These are phyloP conservation scores for Rhinatrema bivittatum DNA, from an alignment of 2,797 vertebrate species.

Conservation along the genomic window DNA sequence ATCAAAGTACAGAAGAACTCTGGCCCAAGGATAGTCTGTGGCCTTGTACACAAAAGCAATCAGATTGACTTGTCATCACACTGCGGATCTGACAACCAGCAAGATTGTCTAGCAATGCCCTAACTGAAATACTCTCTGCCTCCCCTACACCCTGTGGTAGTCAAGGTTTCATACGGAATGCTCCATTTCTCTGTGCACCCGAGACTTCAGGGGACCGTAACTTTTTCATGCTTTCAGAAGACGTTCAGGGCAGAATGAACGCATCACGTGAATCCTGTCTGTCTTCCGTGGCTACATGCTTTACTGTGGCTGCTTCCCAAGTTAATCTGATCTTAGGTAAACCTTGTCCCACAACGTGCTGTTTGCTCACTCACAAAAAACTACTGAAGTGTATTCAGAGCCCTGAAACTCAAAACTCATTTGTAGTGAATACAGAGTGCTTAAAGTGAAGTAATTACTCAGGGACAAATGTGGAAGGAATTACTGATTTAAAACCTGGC, in stretches of 20 bases:
- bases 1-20: slow-evolving; percentile 80
- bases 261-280: slow-evolving; percentile 6
- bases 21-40: slow-evolving; percentile 59
- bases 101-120: slow-evolving; percentile 65
- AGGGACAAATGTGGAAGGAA: slow-evolving; percentile 2
- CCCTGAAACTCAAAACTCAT: slow-evolving; percentile 3
- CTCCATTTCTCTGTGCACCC: slow-evolving; percentile 16
- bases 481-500: slow-evolving; percentile 21
- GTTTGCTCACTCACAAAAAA: slow-evolving; percentile 18
- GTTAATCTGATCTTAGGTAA: slow-evolving; percentile 1
- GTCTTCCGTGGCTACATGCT: slow-evolving; percentile 7
- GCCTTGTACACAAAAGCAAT: slow-evolving; percentile 74
- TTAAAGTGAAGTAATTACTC: slow-evolving; percentile 15
- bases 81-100: slow-evolving; percentile 63
- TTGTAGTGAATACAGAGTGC: neutral
- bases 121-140: slow-evolving; percentile 25
- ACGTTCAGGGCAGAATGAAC: neutral
- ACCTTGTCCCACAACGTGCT: slow-evolving; percentile 8
- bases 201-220: slow-evolving; percentile 18
- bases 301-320: neutral
- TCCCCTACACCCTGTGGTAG: slow-evolving; percentile 19
- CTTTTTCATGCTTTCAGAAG: neutral
- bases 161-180: slow-evolving; percentile 25
- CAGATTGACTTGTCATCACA: slow-evolving; percentile 88
- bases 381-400: slow-evolving; percentile 5